A percentile compares a stretch with the other conserved stretches of the same genome.
These are phyloP conservation scores for Oopsacas minuta DNA, from an alignment of 37 sponge, comb jelly and placozoan species.

Conservation along the genomic window DNA sequence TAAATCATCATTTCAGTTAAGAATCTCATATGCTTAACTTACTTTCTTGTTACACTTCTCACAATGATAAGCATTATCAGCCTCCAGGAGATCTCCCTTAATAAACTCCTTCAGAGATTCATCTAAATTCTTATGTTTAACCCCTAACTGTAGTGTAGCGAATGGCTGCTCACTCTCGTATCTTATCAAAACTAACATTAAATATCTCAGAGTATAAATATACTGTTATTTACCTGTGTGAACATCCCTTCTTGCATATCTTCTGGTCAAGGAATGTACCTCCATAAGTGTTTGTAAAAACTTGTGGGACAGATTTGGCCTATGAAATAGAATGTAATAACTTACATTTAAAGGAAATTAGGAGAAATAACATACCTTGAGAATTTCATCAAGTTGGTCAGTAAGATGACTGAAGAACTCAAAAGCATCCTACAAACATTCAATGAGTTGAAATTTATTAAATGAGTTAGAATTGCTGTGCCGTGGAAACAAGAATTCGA, in stretches of 20 bases:
- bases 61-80: slow-evolving; percentile 90
- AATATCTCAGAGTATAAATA: neutral
- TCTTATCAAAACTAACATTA: slow-evolving; percentile 12
- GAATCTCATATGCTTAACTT: neutral
- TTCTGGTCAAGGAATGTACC: slow-evolving; percentile 83
- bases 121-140: slow-evolving; percentile 43
- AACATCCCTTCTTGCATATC: slow-evolving; percentile 69
- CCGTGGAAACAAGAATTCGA: neutral
- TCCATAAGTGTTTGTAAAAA: slow-evolving; percentile 63
- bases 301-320: slow-evolving; percentile 30
- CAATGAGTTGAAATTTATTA: too few species aligned
- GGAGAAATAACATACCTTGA: slow-evolving; percentile 38
- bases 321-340: slow-evolving; percentile 18
- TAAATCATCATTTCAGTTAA: neutral
- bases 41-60: slow-evolving; percentile 88
- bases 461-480: neutral
- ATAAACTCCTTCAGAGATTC: slow-evolving; percentile 84
- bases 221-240: slow-evolving; percentile 34
- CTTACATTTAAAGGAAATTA: neutral
- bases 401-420: slow-evolving; percentile 84
- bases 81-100: slow-evolving; percentile 83
- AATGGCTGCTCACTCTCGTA: slow-evolving; percentile 77
- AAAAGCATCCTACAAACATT: slow-evolving; percentile 78
- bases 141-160: slow-evolving; percentile 49
- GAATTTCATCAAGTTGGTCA: slow-evolving; percentile 75